Conservation (phyloP, 2,797 vertebrate genomes). For the Taeniopygia guttata region DNA sequence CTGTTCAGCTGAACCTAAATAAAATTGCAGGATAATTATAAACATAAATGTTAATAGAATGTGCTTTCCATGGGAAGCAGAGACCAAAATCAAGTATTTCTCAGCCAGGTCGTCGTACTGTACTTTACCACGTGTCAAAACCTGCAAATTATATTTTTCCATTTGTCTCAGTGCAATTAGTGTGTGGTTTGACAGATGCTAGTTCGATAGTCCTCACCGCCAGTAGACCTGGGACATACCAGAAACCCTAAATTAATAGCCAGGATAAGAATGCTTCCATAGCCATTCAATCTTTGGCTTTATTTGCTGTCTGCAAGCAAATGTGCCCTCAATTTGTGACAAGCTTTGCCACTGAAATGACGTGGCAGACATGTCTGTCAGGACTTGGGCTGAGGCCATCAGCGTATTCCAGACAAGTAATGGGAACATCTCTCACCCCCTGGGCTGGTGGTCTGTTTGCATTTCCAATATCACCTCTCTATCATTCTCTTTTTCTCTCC, state of each 20-base stretch:
- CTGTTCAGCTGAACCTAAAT: slow-evolving; percentile 80
- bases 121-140: slow-evolving; percentile 49
- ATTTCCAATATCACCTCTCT: not conserved
- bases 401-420: slow-evolving; percentile 35
- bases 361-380: slow-evolving; percentile 61
- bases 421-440: slow-evolving; percentile 44
- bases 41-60: slow-evolving; percentile 93
- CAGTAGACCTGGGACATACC: slow-evolving; percentile 2
- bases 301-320: slow-evolving; percentile 30
- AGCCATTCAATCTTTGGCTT: not conserved
- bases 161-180: slow-evolving; percentile 37
- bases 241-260: slow-evolving; percentile 35
- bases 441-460: slow-evolving; percentile 39
- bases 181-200: slow-evolving; percentile 38
- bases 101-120: slow-evolving; percentile 13
- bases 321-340: slow-evolving; percentile 58
- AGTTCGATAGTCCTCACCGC: not conserved
- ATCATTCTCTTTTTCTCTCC: not conserved
- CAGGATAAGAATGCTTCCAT: not conserved
- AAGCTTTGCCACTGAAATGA: slow-evolving; percentile 43
- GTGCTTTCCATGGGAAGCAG: slow-evolving; percentile 61
- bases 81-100: slow-evolving; percentile 44
- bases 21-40: slow-evolving; percentile 89
- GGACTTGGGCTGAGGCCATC: slow-evolving; percentile 50
- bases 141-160: slow-evolving; percentile 47